Base-by-base conservation (phyloP, 1,140 invertebrate genomes). In the Danaus melanippus region DNA sequence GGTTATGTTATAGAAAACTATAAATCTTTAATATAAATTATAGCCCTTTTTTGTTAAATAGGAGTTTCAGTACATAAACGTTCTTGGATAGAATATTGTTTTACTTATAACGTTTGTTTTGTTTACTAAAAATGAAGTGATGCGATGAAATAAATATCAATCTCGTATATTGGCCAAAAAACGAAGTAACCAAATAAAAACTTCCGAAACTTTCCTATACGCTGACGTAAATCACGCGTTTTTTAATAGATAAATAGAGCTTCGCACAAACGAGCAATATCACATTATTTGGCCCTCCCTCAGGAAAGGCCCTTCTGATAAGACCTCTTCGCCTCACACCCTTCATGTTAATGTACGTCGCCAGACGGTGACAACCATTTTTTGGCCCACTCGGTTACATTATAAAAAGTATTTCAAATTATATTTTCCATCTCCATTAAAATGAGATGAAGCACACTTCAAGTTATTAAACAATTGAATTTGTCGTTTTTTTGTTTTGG, bases 231-330 rank as follows among this genome's bases (percentile, higher is more conserved):
- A 86, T 86, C 80, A 79, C 58, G 56, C 74, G 78, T 80, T 86
- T 86, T 83, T 86, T 86, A 86, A 86, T 86, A 86, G 83, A 86
- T 86, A 86, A 86, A 86, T 86, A 86, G 81, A 74, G 72, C 77
- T 78, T 76, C 75, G 75, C 80, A 77, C 78, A 84, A 86, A 86
- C 83, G 81, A 84, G 83, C 81, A 86, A 84, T 86, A 86, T 84
- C 79, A 67, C 81, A 86, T 86, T 86, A 86, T 86, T 84, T 84
- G 80, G 79, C 66, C 76, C 81, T 78, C 83, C 81, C 83, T 78
- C 79, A 84, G 80, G 81, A 84, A 84, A 84, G 81, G 81, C 79
- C 83, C 78, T 86, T 72, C 71, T 84, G 83, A 86, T 86, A 84
- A 86, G 80, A 65, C 76, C 78, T 75, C 79, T 78, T 77, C 72